Evolutionary conservation across 2,797 vertebrate genomes (phyloP), one percentile per base, ranked within the genome.

Genomic region (Crocodylus rhombifer): DNA sequence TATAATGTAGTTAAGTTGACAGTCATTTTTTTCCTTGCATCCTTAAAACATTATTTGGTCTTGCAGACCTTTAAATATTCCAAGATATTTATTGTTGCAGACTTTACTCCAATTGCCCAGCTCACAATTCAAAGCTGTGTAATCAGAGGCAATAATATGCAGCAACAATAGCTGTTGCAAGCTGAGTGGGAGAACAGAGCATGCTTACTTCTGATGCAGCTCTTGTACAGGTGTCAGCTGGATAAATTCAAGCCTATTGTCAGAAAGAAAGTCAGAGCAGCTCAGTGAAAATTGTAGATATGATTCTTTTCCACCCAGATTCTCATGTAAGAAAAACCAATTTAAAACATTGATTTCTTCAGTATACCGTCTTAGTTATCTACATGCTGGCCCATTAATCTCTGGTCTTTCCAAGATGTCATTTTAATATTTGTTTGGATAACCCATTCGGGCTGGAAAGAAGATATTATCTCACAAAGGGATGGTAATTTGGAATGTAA

Each of bases 381-480:
- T 89, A 30, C 55, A 93, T 90, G 85, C 92, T 82, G 84, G 90
- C 89, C 89, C 60, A 90, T 95, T 94, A 83, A 94, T 90, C 82
- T 90, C 75, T 80, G 81, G 80, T 79, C 91, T 85, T 82, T 80
- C 82, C 92, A 88, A 94, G 84, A 90, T 86, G 78, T 16, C 63
- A 91, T 89, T 91, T 76, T 93, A 69, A 78, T 90, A 95, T 96
- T 94, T 80, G 93, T 95, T 90, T 36, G 36, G 91, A 95, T 95
- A 95, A 91, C 87, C 60, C 80, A 33, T 84, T 84, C 90, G 62
- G 55, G 60, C 20, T 36, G 7, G 21, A 69, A 28, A 11, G 42
- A 51, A 51, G 42, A 51, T 51, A 51, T 51, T 51, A 51, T 51
- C 10, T 51, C 10, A 51, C 42, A 51, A 51, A 51, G 42, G 42